A percentile compares a stretch with the other conserved stretches of the same genome.
These are phyloP conservation scores for Phymanthus crucifer DNA, from an alignment of 92 coral and sea anemone genomes.

Conservation along the genomic window DNA sequence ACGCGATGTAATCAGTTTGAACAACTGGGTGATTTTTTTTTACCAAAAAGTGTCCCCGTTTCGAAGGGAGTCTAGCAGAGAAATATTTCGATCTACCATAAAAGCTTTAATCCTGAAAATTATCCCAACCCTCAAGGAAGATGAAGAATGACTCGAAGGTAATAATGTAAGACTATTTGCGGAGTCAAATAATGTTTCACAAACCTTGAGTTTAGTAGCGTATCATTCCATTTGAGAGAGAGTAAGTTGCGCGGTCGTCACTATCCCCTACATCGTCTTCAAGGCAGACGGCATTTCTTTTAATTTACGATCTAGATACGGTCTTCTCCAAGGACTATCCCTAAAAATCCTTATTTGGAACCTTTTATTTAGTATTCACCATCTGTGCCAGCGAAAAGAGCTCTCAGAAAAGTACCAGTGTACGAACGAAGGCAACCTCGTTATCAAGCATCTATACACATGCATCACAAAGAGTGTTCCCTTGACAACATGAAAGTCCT, in stretches of 20 bases:
- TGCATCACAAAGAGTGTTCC: constrained; percentile 23
- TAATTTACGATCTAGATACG: neutral
- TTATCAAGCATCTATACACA: neutral
- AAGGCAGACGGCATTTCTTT: neutral
- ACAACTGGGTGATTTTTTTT: too few relatives aligned
- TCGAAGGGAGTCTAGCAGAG: too few relatives aligned
- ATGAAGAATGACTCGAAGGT: neutral
- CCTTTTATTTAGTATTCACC: constrained; percentile 24
- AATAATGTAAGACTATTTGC: neutral
- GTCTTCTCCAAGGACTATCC: neutral
- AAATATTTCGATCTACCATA: too few relatives aligned
- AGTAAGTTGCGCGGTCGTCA: neutral
- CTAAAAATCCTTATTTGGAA: neutral
- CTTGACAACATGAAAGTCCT: neutral
- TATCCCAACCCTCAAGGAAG: neutral
- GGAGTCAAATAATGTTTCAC: neutral
- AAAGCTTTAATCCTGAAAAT: too few relatives aligned
- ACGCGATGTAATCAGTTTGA: too few relatives aligned
- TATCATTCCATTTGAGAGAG: neutral
- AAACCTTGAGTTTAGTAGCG: neutral
- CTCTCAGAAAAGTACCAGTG: neutral
- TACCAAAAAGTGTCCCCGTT: too few relatives aligned
- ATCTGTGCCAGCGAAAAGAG: constrained; percentile 21
- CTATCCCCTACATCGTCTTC: neutral
- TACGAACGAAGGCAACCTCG: constrained; percentile 6